Conservation (phyloP, 2,797 vertebrate genomes). For the Chrysocyon brachyurus region DNA sequence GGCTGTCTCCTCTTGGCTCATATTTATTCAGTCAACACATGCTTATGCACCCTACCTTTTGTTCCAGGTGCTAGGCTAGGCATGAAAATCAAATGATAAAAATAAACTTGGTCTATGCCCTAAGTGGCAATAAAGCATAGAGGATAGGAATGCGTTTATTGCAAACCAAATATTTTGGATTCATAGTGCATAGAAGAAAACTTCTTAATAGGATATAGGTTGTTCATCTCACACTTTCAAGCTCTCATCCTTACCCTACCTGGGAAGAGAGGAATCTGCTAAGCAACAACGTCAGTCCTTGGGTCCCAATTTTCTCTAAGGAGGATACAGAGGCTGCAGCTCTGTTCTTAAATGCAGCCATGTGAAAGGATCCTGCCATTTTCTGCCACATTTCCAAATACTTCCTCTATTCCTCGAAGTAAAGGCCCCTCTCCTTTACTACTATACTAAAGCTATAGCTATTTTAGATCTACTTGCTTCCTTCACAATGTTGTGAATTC, state of each 20-base stretch:
- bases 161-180: not conserved
- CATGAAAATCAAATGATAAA: slow-evolving; percentile 42
- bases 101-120: not conserved
- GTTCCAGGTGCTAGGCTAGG: not conserved
- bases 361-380: not conserved
- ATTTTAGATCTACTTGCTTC: not conserved
- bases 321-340: not conserved
- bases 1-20: not conserved
- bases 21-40: not conserved
- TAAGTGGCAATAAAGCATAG: not conserved
- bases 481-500: not conserved
- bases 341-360: not conserved
- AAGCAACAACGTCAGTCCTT: not conserved
- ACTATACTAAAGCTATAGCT: not conserved
- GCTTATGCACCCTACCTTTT: not conserved
- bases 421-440: not conserved
- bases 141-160: not conserved
- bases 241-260: not conserved
- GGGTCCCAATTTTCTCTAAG: not conserved
- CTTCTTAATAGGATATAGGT: not conserved
- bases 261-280: not conserved
- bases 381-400: not conserved
- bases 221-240: not conserved
- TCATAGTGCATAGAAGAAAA: not conserved
- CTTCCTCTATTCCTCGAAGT: not conserved